Conservation (phyloP, 2,797 vertebrate species). For the Cryptoblepharus egeriae region DNA sequence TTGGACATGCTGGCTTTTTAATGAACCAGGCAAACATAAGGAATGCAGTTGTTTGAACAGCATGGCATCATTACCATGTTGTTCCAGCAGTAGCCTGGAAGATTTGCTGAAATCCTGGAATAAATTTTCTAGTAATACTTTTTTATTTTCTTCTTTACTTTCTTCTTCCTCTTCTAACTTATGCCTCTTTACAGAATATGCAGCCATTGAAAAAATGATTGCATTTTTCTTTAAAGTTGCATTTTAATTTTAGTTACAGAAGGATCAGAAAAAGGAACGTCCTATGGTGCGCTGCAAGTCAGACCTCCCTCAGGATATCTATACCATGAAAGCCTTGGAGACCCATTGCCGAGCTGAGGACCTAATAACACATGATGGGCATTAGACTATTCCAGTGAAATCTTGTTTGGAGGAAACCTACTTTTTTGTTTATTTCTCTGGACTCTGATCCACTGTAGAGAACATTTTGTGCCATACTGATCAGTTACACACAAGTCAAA, state of each 20-base stretch:
- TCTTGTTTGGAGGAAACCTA: conserved; percentile 65
- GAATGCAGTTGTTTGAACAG: not conserved
- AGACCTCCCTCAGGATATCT: conserved; percentile 98
- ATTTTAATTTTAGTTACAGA: conserved; percentile 83
- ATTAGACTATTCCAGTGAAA: conserved; percentile 83
- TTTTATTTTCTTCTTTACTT: not conserved
- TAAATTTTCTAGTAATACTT: not conserved
- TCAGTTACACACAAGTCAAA: conserved; percentile 82
- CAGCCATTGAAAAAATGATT: not conserved
- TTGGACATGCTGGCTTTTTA: not conserved
- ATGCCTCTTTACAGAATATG: too few relatives aligned
- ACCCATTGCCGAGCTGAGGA: conserved; percentile 93
- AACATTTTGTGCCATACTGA: conserved; percentile 90
- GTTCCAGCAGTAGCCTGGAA: not conserved
- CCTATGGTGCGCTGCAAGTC: conserved; percentile 92
- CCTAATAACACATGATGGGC: conserved; percentile 91
- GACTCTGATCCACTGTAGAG: conserved; percentile 80
- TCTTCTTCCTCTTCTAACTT: too few relatives aligned
- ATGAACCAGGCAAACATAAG: not conserved
- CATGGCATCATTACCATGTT: not conserved
- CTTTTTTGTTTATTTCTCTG: conserved; percentile 69
- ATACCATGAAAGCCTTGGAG: conserved; percentile 99
- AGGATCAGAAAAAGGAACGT: conserved; percentile 91
- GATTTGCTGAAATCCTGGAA: not conserved
- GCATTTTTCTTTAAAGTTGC: conserved; percentile 15